Percentiles rank a stretch among this genome's conserved stretches.
These are phyloP conservation scores for Lepas anatifera DNA, from an alignment of 2,888 invertebrate species.

Conservation along the genomic window DNA sequence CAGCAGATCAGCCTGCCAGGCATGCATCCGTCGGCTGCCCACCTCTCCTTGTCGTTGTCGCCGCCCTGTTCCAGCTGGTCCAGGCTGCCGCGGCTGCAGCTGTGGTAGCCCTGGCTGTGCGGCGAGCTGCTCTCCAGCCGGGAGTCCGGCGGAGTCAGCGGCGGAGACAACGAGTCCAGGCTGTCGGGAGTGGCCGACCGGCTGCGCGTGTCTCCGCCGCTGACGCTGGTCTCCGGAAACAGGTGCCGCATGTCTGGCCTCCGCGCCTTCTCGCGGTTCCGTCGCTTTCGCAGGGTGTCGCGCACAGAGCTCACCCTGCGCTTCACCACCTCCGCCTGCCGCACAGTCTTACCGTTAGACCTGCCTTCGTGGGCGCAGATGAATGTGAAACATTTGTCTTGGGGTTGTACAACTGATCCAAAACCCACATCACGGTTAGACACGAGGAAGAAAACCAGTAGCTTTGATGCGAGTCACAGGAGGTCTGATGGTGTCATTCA, in stretches of 20 bases:
- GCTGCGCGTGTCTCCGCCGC: constrained; percentile 49
- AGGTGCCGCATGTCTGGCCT: constrained; percentile 73
- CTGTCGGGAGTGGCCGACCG: constrained; percentile 82
- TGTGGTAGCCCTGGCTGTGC: constrained; percentile 22
- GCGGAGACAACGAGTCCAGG: constrained; percentile 56
- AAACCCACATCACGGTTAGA: no score
- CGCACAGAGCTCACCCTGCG: constrained; percentile 61
- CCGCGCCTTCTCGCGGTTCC: constrained; percentile 41
- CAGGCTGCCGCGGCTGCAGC: constrained; percentile 21
- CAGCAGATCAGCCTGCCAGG: no score
- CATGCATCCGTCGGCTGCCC: neutral
- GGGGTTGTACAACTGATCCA: no score
- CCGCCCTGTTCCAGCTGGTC: constrained; percentile 17
- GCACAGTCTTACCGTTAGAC: no score
- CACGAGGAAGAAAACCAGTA: no score
- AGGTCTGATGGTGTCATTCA: no score
- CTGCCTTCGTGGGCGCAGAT: no score
- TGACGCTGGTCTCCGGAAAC: constrained; percentile 57
- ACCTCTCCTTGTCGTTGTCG: neutral
- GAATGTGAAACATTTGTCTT: no score
- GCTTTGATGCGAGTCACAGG: no score
- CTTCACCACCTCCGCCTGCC: constrained; percentile 61
- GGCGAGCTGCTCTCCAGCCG: constrained; percentile 29
- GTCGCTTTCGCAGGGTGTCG: constrained; percentile 60
- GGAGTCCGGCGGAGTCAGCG: constrained; percentile 33